Base-by-base conservation (phyloP, 2,113 vertebrate species). In the Speoplatyrhinus poulsoni region DNA sequence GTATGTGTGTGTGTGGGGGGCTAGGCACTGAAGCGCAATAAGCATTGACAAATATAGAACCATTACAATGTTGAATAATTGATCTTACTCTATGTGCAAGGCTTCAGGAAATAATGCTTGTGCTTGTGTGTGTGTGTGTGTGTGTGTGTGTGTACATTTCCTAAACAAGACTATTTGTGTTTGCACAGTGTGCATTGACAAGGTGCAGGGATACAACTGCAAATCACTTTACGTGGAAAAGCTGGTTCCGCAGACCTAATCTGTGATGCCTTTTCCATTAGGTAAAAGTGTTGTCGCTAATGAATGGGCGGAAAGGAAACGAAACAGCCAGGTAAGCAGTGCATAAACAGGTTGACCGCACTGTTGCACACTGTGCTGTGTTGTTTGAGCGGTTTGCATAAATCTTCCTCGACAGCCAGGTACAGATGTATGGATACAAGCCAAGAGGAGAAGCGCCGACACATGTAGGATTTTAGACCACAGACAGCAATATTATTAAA, bases 1-100 rank as follows among this genome's bases (percentile, higher is more conserved):
- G 36, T 41, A 1, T 41, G 36, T 41, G 36, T 41, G 36, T 41
- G 36, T 41, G 36, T 41, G 36, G 36, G 36, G 36, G 36, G 83
- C 54, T 1, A 76, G 77, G 82, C 84, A 84, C 67, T 41, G 75
- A 86, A 55, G 79, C 82, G 83, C 80, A 80, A 87, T 82, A 87
- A 88, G 88, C 84, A 89, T 88, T 61, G 71, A 90, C 84, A 89
- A 89, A 90, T 90, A 90, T 86, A 90, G 85, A 88, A 65, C 88
- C 84, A 88, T 89, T 87, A 91, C 65, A 58, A 79, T 75, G 73
- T 60, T 90, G 86, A 91, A 91, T 91, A 83, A 91, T 91, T 90
- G 81, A 91, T 91, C 64, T 73, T 75, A 79, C 26, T 26, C 26
- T 26, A 26, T 79, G 78, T 3, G 32, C 70, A 65, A 77, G 64